Evolutionary conservation across 2,113 vertebrate genomes (phyloP), one percentile per base, ranked within the genome.

Genomic region (Chloropsis hardwickii): DNA sequence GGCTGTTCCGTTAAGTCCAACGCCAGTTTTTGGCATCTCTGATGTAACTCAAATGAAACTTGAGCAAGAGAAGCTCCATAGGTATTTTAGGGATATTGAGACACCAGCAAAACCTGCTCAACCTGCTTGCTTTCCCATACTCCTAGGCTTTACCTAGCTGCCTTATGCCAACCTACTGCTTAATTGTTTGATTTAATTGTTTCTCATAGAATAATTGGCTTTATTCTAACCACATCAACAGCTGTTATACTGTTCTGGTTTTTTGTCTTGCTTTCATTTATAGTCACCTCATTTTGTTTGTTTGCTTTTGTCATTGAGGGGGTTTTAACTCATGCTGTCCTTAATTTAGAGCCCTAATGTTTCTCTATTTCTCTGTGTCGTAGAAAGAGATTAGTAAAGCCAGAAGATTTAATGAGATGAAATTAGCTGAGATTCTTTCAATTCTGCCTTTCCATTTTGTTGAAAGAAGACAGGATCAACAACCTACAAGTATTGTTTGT

Each of bases 101-200:
- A 44, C 28, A 92, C 92, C 44, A 88, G 84, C 62, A 95, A 91
- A 96, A 97, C 97, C 42, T 56, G 97, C 71, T 84, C 44, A 85
- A 87, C 98, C 54, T 81, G 97, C 83, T 95, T 86, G 51, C 56
- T 78, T 95, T 98, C 97, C 96, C 97, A 98, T 80, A 83, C 83
- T 95, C 50, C 33, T 80, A 84, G 86, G 35, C 25, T 94, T 79
- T 64, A 80, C 83, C 73, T 95, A 71, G 66, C 80, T 95, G 92
- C 82, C 91, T 76, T n/a, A 54, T 86, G 90, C 90, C 84, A 86
- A 11, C 94, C 90, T 96, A 70, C 81, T 80, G 53, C 81, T 96
- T 94, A 96, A 94, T 82, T 72, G 37, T 94, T 77, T 96, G 76
- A 74, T 96, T 96, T 94, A 80, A 96, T 85, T 74, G 78, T 74